These are phyloP conservation scores for Argyrosomus regius DNA, from an alignment of 2,797 vertebrate genomes.

Conservation along the genomic window DNA sequence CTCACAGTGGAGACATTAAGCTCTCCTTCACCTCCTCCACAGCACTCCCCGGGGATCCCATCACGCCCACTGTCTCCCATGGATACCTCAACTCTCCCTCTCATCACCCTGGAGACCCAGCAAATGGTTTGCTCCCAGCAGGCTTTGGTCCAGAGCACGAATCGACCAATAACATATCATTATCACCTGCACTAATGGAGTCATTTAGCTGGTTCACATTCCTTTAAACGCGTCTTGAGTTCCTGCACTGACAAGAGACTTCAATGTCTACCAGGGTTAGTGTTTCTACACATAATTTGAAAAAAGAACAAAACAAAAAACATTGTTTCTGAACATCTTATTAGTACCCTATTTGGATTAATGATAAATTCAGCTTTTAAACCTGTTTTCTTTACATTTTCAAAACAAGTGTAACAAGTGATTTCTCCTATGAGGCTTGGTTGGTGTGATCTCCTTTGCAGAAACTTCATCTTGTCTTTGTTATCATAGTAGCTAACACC, in stretches of 20 bases:
- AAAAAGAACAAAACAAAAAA: not conserved
- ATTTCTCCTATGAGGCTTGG: constrained; percentile 5
- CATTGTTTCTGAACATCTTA: not conserved
- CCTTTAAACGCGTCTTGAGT: constrained; percentile 34
- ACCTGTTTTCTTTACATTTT: constrained; percentile 9
- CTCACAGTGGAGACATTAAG: constrained; percentile 44
- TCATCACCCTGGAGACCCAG: constrained; percentile 76
- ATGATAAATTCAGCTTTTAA: constrained; percentile 7
- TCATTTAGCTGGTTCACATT: constrained; percentile 49
- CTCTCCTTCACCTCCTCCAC: constrained; percentile 70
- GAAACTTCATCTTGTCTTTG: constrained; percentile 20
- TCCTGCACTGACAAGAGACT: constrained; percentile 24
- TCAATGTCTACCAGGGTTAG: constrained; percentile 20
- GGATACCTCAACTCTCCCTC: constrained; percentile 68
- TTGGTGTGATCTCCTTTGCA: constrained; percentile 3
- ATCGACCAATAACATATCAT: constrained; percentile 46
- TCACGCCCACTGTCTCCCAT: constrained; percentile 71
- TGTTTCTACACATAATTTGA: constrained; percentile 8
- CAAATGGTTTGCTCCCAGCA: constrained; percentile 57
- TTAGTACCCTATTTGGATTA: not conserved
- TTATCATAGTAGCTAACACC: constrained; percentile 2
- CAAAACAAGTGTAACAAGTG: not conserved
- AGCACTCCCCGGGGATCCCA: constrained; percentile 60
- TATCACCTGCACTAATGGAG: constrained; percentile 56
- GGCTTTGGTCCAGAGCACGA: constrained; percentile 45